These are phyloP conservation scores for Simalia tracyae DNA, from an alignment of 2,797 vertebrate species.

Conservation along the genomic window DNA sequence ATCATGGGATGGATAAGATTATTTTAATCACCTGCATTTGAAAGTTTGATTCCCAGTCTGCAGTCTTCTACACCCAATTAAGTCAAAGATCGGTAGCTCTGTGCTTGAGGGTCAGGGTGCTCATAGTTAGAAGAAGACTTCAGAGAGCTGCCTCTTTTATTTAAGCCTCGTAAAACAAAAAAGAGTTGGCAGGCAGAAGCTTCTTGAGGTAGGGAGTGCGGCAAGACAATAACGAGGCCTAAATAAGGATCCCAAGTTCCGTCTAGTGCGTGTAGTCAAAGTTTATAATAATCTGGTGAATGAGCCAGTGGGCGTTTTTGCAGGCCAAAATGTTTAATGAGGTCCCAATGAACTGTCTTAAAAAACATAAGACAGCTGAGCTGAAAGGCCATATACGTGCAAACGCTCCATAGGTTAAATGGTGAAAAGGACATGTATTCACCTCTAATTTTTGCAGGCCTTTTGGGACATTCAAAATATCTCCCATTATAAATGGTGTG, in stretches of 20 bases:
- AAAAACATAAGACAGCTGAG: neutral
- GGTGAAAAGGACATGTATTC: constrained; percentile 11
- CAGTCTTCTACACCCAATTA: neutral
- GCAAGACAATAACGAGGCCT: neutral
- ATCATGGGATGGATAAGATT: neutral
- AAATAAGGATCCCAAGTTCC: neutral
- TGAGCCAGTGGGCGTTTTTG: neutral
- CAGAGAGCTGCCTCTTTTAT: neutral
- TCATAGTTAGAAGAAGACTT: neutral
- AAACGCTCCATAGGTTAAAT: neutral
- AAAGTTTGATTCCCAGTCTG: neutral
- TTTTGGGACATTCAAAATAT: constrained; percentile 22
- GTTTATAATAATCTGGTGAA: neutral
- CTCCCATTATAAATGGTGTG: neutral
- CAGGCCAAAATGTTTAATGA: neutral
- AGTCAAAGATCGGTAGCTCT: neutral
- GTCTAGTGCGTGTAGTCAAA: neutral
- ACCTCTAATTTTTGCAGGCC: neutral
- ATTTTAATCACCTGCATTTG: neutral
- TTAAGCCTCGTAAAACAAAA: neutral
- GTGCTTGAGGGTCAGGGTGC: neutral
- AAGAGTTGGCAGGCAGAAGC: neutral
- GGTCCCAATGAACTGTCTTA: neutral
- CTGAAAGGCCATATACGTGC: neutral
- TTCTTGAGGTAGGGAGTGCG: neutral